Evolutionary conservation across 2,888 invertebrate genomes (phyloP).

Genomic region (Drosophila pseudotalamancana): DNA sequence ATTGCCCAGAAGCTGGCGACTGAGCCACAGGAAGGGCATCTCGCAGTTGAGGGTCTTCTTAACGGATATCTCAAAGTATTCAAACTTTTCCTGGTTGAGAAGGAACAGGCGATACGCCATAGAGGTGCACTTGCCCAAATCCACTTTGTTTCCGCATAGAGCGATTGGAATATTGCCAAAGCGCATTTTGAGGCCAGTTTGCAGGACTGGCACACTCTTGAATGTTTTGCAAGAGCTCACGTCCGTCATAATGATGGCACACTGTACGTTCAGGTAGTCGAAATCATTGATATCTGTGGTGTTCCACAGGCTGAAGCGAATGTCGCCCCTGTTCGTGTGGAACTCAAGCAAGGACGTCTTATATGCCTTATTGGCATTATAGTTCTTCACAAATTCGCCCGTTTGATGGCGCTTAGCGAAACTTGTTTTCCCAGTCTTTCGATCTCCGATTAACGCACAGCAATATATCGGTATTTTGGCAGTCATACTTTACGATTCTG

Average conservation of each 20-base stretch:
- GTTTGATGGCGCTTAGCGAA: neutral
- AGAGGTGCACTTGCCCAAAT: neutral
- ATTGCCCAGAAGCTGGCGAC: neutral
- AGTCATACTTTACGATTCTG: neutral
- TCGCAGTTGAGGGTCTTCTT: neutral
- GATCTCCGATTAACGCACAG: neutral
- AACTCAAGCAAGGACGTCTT: neutral
- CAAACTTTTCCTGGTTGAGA: neutral
- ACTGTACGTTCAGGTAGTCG: neutral
- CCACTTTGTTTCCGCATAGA: conserved; percentile 1
- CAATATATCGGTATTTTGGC: neutral
- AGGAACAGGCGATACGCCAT: neutral
- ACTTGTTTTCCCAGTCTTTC: neutral
- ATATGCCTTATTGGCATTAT: neutral
- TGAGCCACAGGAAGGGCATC: conserved; percentile 5
- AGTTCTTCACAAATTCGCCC: conserved; percentile 7
- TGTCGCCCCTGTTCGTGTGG: neutral
- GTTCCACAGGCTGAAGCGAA: neutral
- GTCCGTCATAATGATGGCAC: conserved; percentile 11
- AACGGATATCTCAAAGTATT: neutral
- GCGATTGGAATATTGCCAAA: conserved; percentile 5
- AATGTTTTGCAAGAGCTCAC: neutral
- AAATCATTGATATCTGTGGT: neutral
- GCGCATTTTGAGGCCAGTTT: neutral
- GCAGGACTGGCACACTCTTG: neutral